Evolutionary conservation across 1,140 invertebrate species (phyloP).

Genomic region (Drosophila arawakana): DNA sequence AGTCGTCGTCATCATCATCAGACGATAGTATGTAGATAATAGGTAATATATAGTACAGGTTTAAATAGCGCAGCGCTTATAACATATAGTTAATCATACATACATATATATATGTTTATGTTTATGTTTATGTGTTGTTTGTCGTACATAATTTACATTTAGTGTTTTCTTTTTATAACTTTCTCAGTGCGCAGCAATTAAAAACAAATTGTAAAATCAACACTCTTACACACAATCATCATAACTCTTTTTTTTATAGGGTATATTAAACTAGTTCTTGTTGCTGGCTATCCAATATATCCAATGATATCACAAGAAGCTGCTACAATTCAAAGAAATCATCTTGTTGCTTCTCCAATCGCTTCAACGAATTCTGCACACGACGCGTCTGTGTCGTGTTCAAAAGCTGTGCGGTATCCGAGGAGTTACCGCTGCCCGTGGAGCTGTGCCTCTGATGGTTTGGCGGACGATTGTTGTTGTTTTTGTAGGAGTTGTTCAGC

Average conservation of each 20-base stretch:
- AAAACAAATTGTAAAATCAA: conserved; percentile 68
- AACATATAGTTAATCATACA: conserved; percentile 52
- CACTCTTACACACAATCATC: conserved; percentile 15
- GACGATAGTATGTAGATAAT: conserved; percentile 37
- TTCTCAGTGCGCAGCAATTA: conserved; percentile 52
- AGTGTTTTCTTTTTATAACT: conserved; percentile 26
- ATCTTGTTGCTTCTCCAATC: conserved; percentile 93
- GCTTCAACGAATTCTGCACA: conserved; percentile 91
- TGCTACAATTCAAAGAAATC: conserved; percentile 96
- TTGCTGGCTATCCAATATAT: background rate
- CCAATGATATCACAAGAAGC: conserved; percentile 3
- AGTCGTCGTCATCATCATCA: conserved; percentile 39
- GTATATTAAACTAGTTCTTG: conserved; percentile 57
- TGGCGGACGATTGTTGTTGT: conserved; percentile 71
- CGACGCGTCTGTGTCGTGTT: conserved; percentile 91
- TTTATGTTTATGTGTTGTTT: conserved; percentile 33
- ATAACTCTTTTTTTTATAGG: conserved; percentile 10
- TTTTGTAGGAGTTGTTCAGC: conserved; percentile 82
- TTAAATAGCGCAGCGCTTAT: conserved; percentile 73
- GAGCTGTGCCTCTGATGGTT: conserved; percentile 76
- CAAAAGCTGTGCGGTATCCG: conserved; percentile 86
- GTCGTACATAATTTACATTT: conserved; percentile 58
- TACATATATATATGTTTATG: conserved; percentile 24
- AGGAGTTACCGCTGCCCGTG: conserved; percentile 77
- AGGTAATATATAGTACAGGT: conserved; percentile 63